Evolutionary conservation across 53 echinoderm and acorn worm species (phyloP).

Genomic region (Temnopleurus reevesii): DNA sequence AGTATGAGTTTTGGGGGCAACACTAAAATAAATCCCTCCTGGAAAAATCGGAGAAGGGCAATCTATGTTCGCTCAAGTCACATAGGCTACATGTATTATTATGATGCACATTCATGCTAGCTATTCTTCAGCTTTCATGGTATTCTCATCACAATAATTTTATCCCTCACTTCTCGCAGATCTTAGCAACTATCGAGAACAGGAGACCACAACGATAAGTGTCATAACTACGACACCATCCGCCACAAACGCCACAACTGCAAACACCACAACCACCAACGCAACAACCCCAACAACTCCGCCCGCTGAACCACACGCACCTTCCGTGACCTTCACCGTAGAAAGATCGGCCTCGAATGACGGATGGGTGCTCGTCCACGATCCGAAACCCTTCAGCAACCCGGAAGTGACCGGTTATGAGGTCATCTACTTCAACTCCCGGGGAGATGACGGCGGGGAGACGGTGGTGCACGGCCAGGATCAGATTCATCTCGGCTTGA

Average conservation of each 20-base stretch:
- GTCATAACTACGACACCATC: too few species aligned
- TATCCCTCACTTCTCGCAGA: neutral
- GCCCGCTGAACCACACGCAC: neutral
- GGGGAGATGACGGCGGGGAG: conserved; percentile 27
- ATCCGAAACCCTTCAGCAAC: neutral
- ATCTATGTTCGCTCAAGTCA: too few species aligned
- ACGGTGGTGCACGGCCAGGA: neutral
- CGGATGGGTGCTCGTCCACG: conserved; percentile 24
- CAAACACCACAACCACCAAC: neutral
- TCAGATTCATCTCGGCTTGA: neutral
- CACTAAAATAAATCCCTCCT: too few species aligned
- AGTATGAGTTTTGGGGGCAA: too few species aligned
- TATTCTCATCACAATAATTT: too few species aligned
- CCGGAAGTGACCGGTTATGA: neutral
- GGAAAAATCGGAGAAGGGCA: too few species aligned
- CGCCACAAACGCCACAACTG: neutral
- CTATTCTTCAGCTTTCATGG: too few species aligned
- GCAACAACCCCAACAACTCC: neutral
- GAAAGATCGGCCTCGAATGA: neutral
- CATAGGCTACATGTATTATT: too few species aligned
- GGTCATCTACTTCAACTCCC: conserved; percentile 11
- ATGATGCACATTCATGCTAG: too few species aligned
- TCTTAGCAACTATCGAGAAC: conserved; percentile 2
- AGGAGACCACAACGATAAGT: neutral
- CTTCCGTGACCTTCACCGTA: conserved; percentile 9